phyloP scores from a whole-genome alignment of 2,888 invertebrate species.

The Hydraecia micacea region DNA sequence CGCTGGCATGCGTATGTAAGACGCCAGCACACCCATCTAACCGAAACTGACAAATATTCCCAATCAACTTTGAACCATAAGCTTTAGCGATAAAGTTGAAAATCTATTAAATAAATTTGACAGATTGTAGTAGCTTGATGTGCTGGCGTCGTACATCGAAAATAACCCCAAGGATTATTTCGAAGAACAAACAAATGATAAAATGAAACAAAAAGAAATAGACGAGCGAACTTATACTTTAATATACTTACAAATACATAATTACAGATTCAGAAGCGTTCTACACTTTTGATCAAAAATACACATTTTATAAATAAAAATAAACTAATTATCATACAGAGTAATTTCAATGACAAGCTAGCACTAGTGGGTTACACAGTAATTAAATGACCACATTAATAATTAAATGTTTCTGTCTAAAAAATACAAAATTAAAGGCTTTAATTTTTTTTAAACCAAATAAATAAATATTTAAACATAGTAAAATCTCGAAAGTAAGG shows the following conservation, averaged over 20 bases:
- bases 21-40: no score
- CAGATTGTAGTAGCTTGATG: no score
- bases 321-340: constrained; percentile 42
- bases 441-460: background rate
- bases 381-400: constrained; percentile 28
- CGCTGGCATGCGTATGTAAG: no score
- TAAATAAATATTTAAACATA: background rate
- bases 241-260: constrained; percentile 64
- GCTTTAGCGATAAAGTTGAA: no score
- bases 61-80: no score
- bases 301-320: constrained; percentile 40
- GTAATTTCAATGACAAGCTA: constrained; percentile 48
- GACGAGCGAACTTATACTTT: constrained; percentile 74
- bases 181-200: background rate
- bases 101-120: no score
- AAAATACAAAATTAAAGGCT: constrained; percentile 8
- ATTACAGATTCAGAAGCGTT: constrained; percentile 55
- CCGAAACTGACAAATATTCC: no score
- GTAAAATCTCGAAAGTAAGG: background rate
- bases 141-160: background rate
- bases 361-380: constrained; percentile 67
- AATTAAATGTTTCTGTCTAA: background rate
- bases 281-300: constrained; percentile 55
- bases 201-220: constrained; percentile 28
- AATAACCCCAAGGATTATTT: background rate